phyloP scores from a whole-genome alignment of 2,113 vertebrate species.

The Ameiurus melas region DNA sequence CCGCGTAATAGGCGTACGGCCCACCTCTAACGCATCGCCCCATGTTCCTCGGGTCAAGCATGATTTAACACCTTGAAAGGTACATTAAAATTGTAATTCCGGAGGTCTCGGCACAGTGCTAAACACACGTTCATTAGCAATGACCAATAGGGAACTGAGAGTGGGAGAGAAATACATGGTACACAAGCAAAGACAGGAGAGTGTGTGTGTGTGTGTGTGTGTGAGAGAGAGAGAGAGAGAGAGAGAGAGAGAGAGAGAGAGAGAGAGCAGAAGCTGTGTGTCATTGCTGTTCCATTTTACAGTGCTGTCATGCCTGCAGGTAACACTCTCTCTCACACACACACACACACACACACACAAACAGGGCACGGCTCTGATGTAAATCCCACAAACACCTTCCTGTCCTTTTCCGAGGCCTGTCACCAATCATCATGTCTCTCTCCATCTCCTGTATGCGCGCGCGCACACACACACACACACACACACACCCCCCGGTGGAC shows the following conservation, averaged over 20 bases:
- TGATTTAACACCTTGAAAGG: background rate
- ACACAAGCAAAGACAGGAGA: background rate
- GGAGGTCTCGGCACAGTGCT: background rate
- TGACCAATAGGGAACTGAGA: background rate
- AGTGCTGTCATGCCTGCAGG: constrained; percentile 40
- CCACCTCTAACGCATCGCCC: background rate
- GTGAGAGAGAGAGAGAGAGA: background rate
- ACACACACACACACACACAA: constrained; percentile 23
- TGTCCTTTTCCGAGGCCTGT: constrained; percentile 45
- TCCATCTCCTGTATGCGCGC: background rate
- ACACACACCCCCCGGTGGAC: background rate
- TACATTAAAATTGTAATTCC: too few species aligned
- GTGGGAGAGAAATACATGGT: constrained; percentile 5
- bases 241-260: constrained; percentile 19
- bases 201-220: too few species aligned
- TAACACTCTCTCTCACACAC: constrained; percentile 20
- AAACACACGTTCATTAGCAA: background rate
- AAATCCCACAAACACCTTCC: constrained; percentile 48
- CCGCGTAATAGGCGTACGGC: background rate
- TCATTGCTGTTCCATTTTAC: constrained; percentile 45
- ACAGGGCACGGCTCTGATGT: constrained; percentile 36
- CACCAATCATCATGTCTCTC: constrained; percentile 48
- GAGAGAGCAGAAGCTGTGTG: constrained; percentile 39
- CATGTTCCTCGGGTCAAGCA: background rate
- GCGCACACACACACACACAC: constrained; percentile 9